phyloP scores from a whole-genome alignment of 2,797 vertebrate genomes.

The Coluber constrictor region DNA sequence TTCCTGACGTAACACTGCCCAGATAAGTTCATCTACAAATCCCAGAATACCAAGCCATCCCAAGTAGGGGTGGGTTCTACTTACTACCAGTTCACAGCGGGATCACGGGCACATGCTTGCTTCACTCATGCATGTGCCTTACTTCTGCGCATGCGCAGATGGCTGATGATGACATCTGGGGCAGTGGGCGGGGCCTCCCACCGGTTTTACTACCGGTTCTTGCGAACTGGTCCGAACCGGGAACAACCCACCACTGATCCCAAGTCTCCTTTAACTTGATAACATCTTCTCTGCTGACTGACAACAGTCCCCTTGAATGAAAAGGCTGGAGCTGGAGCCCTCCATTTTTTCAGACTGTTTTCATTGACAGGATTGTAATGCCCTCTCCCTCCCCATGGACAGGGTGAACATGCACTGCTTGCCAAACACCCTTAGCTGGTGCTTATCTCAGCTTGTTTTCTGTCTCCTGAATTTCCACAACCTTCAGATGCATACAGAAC shows the following conservation, averaged over 20 bases:
- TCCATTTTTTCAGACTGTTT: not conserved
- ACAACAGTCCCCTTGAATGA: not conserved
- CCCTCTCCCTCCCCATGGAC: not conserved
- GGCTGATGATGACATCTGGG: no score
- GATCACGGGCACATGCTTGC: no score
- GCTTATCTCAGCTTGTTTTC: not conserved
- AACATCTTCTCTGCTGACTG: not conserved
- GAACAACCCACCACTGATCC: no score
- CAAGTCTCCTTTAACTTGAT: not conserved
- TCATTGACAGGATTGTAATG: not conserved
- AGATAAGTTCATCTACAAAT: not conserved
- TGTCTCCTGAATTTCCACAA: not conserved
- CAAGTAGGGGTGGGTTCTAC: no score
- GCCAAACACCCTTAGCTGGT: not conserved
- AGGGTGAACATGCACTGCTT: not conserved
- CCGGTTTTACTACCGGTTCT: no score
- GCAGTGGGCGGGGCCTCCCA: no score
- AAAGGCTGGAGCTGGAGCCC: not conserved
- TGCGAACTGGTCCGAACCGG: no score
- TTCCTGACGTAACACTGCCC: not conserved
- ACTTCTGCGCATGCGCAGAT: no score
- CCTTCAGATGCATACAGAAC: not conserved
- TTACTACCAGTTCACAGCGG: no score
- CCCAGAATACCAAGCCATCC: not conserved
- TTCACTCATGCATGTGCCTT: fast-evolving